Conservation (phyloP, 1,140 invertebrate genomes). For the Diplogasteroides magnus region DNA sequence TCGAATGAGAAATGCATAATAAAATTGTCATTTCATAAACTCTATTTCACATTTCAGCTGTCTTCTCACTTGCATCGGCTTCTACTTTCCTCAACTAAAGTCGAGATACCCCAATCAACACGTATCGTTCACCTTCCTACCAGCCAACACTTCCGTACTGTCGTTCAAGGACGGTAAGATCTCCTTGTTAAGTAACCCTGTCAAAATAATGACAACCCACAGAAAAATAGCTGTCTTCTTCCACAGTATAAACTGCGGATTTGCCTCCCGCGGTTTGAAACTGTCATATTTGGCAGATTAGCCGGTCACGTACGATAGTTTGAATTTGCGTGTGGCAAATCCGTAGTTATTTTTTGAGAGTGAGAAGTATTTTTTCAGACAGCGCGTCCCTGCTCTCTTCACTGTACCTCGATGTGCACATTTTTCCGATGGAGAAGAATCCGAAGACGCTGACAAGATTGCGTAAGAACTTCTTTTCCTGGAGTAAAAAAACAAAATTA, state of each 20-base stretch:
- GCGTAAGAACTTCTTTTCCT: slow-evolving; percentile 23
- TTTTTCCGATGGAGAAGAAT: slow-evolving; percentile 9
- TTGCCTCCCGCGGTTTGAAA: not conserved
- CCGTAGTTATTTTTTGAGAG: not conserved
- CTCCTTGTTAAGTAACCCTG: too few species aligned
- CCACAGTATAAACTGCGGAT: too few species aligned
- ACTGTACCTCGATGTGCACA: not conserved
- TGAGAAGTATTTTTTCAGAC: not conserved
- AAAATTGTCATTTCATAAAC: not conserved
- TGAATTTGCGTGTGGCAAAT: not conserved
- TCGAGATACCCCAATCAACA: slow-evolving; percentile 20
- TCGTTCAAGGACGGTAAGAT: not conserved
- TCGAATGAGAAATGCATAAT: not conserved
- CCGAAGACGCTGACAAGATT: slow-evolving; percentile 10
- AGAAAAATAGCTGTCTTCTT: too few species aligned
- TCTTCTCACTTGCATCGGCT: slow-evolving; percentile 19
- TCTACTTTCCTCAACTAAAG: slow-evolving; percentile 26
- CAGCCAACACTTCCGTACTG: slow-evolving; percentile 13
- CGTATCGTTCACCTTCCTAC: slow-evolving; percentile 24
- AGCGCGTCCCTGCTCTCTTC: not conserved
- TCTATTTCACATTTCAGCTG: slow-evolving; percentile 16
- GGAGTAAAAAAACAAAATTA: slow-evolving; percentile 10
- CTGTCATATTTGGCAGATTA: not conserved
- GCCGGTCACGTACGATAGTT: not conserved
- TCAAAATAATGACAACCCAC: too few species aligned